Evolutionary conservation across 2,888 invertebrate species (phyloP).

Genomic region (Euzetes globulus): DNA sequence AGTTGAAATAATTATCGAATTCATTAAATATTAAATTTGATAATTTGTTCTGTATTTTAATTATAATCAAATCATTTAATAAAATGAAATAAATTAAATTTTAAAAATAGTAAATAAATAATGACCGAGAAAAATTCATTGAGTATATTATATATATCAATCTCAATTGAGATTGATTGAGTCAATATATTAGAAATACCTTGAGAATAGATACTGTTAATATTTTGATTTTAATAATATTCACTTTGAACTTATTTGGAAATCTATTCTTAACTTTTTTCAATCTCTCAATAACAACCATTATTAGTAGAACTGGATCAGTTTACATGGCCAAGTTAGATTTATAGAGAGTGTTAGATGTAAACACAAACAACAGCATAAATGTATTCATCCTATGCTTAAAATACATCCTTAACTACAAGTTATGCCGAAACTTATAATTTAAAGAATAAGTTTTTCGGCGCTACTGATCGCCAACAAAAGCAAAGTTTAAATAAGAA

Average conservation of each 20-base stretch:
- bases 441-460: neutral
- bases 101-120: neutral
- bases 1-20: neutral
- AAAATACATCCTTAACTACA: neutral
- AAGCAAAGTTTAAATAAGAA: neutral
- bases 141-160: too few species aligned
- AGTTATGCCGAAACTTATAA: constrained; percentile 11
- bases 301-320: neutral
- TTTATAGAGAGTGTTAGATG: neutral
- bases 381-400: neutral
- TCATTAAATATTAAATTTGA: neutral
- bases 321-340: neutral
- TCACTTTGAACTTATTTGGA: too few species aligned
- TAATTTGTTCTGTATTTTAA: neutral
- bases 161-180: too few species aligned
- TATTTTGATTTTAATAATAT: too few species aligned
- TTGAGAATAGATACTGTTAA: too few species aligned
- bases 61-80: neutral
- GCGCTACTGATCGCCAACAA: neutral
- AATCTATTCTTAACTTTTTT: too few species aligned
- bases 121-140: neutral
- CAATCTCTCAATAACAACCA: neutral
- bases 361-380: constrained; percentile 7
- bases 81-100: neutral
- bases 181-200: too few species aligned